Evolutionary conservation across 2,113 vertebrate genomes (phyloP).

Genomic region (Vulpes ferrilata): DNA sequence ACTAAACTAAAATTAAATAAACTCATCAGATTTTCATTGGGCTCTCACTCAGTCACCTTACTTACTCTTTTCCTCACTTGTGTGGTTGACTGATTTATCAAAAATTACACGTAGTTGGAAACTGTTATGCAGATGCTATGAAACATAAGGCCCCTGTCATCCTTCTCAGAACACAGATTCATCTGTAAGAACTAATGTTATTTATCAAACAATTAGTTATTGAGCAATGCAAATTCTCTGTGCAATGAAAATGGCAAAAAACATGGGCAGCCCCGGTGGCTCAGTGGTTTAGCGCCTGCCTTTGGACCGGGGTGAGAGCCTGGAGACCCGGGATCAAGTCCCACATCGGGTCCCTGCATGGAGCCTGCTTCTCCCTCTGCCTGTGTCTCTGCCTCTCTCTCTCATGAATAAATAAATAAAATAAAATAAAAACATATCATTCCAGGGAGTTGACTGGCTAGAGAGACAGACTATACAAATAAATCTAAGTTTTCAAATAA

Average conservation of each 20-base stretch:
- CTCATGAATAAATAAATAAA: no score
- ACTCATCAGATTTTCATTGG: background rate
- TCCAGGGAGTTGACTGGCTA: background rate
- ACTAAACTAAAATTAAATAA: background rate
- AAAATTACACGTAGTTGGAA: background rate
- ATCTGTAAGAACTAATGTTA: background rate
- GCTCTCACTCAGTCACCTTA: background rate
- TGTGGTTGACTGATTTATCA: background rate
- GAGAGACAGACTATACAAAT: background rate
- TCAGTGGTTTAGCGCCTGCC: no score
- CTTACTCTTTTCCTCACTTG: background rate
- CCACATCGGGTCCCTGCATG: no score
- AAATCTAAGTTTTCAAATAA: background rate
- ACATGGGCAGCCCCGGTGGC: background rate
- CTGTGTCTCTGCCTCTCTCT: no score
- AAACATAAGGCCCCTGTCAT: background rate
- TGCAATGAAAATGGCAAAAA: background rate
- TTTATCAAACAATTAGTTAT: background rate
- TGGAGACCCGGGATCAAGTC: no score
- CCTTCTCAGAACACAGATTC: background rate
- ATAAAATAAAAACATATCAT: no score
- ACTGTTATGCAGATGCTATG: background rate
- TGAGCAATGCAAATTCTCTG: background rate
- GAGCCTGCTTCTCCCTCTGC: no score
- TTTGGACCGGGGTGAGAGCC: no score